Base-by-base conservation (phyloP, 2,888 invertebrate genomes). In the Brachypalpus laphriformis region DNA sequence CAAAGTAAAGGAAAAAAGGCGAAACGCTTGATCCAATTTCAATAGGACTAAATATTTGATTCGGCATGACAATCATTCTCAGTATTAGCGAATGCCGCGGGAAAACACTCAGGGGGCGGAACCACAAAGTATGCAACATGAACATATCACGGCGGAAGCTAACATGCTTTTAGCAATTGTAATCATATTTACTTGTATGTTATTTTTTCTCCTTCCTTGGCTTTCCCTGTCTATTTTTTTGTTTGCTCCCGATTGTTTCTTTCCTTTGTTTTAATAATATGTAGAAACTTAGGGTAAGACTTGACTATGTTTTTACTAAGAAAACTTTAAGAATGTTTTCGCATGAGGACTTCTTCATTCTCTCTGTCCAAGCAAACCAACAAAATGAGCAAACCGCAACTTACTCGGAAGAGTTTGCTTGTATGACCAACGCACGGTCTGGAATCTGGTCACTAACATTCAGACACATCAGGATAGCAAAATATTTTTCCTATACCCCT, bases 41-140 rank as follows among this genome's bases (percentile, higher is more conserved):
- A 63, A 74, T 54, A 56, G 54, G 63, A 56, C 63, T 74, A 74
- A 63, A 63, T 63, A 74, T 74, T 63, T 74, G 61, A 74, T 74
- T 74, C 22, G 61, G 22, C 57, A 74, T 65, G 74, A 63, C 63
- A 74, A 74, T 65, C 63, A 63, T 54, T 54, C 40, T 54, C 28
- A 51, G 8, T 28, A 28, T 14, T 51, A 51, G 51, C 51, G 31
- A 45, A 42, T 63, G 63, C 51, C 54, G 22, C 63, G 31, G 54
- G 54, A 45, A 25, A 57, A 54, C 37, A 49, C 61, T 61, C 51
- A 51, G 16, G 42, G 34, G 28, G 22, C 22, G 25, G 8, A 18
- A 72, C 74, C 74, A n/a, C 74, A 54, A 31, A 45, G 51, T 31
- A 56, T 47, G 45, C 45, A 18, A 51, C 28, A 40, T 54, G 16